Base-by-base conservation (phyloP, 2,797 vertebrate genomes). In the Thalassophryne amazonica region DNA sequence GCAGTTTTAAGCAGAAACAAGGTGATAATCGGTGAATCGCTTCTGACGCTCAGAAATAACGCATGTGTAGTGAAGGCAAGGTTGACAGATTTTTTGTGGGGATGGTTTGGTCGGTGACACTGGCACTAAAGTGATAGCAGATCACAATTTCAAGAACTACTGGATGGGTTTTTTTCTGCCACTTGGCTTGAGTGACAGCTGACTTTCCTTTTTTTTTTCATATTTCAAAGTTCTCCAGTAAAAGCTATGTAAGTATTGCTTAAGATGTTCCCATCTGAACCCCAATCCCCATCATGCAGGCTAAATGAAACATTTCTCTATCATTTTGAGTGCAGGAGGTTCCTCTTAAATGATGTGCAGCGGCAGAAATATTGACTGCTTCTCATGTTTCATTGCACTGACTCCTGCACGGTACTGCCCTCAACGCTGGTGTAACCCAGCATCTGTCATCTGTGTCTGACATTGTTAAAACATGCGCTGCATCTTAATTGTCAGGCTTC, bases 341-440 rank as follows among this genome's bases (percentile, higher is more conserved):
- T 55, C 53, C 34, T 30, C 21, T 11, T 75, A 33, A 74, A 66
- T 63, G 67, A 63, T 78, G 39, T 48, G 65, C 42, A 57, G 25
- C 21, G 9, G 36, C 14, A 57, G 27, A 13, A 20, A 17, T 34
- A 30, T 36, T 59, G 36, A 56, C 10, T 43, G 53, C 35, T 7
- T 36, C n/a, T 45, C 56, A 33, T 63, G 11, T 41, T 49, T 14
- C 16, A 28, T 16, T 52, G 31, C 57, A 62, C 14, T 24, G 41
- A 6, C 2, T 38, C 46, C 28, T 16, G 9, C 3, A 10, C 43
- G 38, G 30, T 12, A 18, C 15, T 36, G 12, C 24, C 25, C 2
- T 46, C 1, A 8, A 27, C 9, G 4, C 4, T 8, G 12, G 6
- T 16, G 19, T 31, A 54, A 12, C 3, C 1, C 5, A 4, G 23